phyloP scores from a whole-genome alignment of 2,888 invertebrate genomes.

The Ypsolopha scabrella region DNA sequence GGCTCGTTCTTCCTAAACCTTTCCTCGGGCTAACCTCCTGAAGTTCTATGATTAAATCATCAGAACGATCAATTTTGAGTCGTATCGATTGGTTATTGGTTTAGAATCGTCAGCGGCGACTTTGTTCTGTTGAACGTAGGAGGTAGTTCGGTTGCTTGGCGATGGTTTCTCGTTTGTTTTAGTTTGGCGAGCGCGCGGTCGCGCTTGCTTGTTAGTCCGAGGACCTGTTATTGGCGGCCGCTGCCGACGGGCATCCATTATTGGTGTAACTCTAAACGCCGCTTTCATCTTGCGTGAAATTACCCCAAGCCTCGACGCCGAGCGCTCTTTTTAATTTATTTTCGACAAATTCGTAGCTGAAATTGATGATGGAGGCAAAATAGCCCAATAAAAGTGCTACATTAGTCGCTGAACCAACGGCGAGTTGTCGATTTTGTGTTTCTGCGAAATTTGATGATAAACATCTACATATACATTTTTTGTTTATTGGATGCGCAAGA shows the following conservation, averaged over 20 bases:
- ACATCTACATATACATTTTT: too few relatives aligned
- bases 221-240: conserved; percentile 35
- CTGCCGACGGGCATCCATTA: conserved; percentile 18
- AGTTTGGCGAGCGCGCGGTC: conserved; percentile 12
- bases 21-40: background rate
- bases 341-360: background rate
- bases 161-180: conserved; percentile 5
- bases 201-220: conserved; percentile 18
- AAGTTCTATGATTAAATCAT: background rate
- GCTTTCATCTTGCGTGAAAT: conserved; percentile 41
- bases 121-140: background rate
- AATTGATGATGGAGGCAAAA: background rate
- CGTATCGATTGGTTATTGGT: conserved; percentile 1
- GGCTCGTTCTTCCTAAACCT: background rate
- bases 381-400: too few relatives aligned
- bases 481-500: background rate
- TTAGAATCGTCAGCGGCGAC: background rate
- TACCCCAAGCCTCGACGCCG: conserved; percentile 23
- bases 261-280: conserved; percentile 32
- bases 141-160: background rate
- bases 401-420: too few relatives aligned
- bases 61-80: background rate
- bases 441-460: background rate
- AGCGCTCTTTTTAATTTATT: conserved; percentile 20
- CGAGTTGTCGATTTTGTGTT: background rate